A percentile compares a stretch with the other conserved stretches of the same genome.
These are phyloP conservation scores for Gonatopus flavifemur DNA, from an alignment of 1,140 invertebrate species.

Conservation along the genomic window DNA sequence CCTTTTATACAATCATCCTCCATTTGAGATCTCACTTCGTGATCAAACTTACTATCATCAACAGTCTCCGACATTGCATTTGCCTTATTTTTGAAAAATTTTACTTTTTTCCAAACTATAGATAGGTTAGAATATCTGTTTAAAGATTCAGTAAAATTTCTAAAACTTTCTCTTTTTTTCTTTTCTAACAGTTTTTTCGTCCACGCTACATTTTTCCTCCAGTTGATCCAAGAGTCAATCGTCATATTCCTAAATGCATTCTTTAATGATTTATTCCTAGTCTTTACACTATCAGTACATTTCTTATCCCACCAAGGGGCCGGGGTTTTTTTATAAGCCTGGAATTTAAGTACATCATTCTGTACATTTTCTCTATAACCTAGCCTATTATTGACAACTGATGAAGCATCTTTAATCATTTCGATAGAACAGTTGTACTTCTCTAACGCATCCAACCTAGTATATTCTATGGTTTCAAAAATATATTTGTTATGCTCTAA, in stretches of 20 bases:
- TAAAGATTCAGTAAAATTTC: neutral
- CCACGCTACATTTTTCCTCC: neutral
- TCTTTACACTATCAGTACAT: neutral
- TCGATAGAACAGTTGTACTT: too few relatives aligned
- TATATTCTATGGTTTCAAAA: too few relatives aligned
- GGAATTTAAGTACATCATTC: too few relatives aligned
- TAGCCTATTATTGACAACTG: too few relatives aligned
- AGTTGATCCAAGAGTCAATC: neutral
- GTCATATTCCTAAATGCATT: neutral
- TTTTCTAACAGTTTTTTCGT: neutral
- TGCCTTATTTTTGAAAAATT: neutral
- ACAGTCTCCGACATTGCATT: neutral
- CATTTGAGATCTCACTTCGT: neutral
- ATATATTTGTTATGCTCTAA: too few relatives aligned
- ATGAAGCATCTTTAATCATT: too few relatives aligned
- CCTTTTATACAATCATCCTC: neutral
- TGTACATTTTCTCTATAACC: too few relatives aligned
- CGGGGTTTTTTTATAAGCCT: too few relatives aligned
- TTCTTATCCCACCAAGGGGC: neutral
- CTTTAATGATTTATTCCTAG: neutral
- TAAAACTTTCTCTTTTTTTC: neutral
- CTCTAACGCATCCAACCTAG: too few relatives aligned
- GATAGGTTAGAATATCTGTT: neutral
- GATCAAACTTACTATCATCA: neutral
- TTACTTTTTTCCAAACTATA: neutral